A percentile compares a stretch with the other conserved stretches of the same genome.
Evolutionary conservation across 2,888 invertebrate species (phyloP).

Genomic region (Campoletis raptor): DNA sequence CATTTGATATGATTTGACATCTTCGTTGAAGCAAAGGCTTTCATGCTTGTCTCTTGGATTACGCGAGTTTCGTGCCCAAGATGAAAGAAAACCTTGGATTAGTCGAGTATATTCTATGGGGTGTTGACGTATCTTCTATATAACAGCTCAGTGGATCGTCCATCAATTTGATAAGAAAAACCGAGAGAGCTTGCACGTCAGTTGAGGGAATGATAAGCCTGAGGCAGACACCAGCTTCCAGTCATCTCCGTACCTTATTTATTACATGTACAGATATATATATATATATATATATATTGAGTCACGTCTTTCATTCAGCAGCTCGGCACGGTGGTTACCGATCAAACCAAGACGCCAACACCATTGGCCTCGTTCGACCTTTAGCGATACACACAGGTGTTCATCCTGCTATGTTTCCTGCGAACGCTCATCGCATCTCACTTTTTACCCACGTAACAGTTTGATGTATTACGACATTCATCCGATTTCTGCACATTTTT

Average conservation of each 20-base stretch:
- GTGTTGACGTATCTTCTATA: constrained; percentile 50
- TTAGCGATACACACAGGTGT: constrained; percentile 50
- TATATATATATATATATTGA: not conserved
- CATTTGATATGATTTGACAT: constrained; percentile 6
- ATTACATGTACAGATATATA: not conserved
- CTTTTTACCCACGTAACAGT: not conserved
- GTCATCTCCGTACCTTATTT: constrained; percentile 21
- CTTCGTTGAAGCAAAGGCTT: not conserved
- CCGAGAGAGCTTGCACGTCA: constrained; percentile 56
- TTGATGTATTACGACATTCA: constrained; percentile 31
- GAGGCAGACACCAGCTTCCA: constrained; percentile 45
- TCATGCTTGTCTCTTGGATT: constrained; percentile 10
- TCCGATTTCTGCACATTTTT: not conserved
- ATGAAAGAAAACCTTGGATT: constrained; percentile 24
- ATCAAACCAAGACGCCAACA: constrained; percentile 49
- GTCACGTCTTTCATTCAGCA: constrained; percentile 30
- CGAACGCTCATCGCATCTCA: constrained; percentile 43
- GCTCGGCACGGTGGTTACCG: constrained; percentile 43
- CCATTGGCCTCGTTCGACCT: constrained; percentile 54
- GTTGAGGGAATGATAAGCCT: constrained; percentile 63
- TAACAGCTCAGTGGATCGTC: constrained; percentile 55
- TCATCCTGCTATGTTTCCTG: constrained; percentile 29
- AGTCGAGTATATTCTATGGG: constrained; percentile 8
- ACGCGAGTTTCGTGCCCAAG: constrained; percentile 17
- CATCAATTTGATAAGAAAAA: constrained; percentile 67